Evolutionary conservation across 2,797 vertebrate genomes (phyloP).

Genomic region (Avahi laniger): DNA sequence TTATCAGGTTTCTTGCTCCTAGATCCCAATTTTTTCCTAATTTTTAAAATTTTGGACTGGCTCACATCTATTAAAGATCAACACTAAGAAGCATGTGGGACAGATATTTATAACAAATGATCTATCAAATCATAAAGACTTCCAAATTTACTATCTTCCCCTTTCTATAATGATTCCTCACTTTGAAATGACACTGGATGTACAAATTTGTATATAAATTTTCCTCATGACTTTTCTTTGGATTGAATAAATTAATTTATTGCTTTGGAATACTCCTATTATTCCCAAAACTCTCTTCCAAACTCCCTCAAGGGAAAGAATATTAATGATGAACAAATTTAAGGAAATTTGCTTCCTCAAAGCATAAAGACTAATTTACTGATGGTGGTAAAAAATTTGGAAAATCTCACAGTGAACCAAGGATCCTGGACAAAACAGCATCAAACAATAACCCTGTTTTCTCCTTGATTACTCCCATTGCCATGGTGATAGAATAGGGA

Average conservation of each 20-base stretch:
- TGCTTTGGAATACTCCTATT: background rate
- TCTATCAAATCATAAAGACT: background rate
- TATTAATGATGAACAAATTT: background rate
- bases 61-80: background rate
- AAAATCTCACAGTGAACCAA: background rate
- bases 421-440: rapidly evolving
- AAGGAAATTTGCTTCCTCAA: background rate
- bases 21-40: background rate
- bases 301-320: background rate
- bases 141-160: background rate
- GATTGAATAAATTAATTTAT: background rate
- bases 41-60: background rate
- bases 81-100: background rate
- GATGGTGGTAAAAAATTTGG: background rate
- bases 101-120: background rate
- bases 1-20: background rate
- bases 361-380: background rate
- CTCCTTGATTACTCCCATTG: background rate
- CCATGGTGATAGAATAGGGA: background rate
- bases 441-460: background rate
- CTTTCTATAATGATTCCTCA: background rate
- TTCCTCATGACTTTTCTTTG: background rate
- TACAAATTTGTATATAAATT: background rate
- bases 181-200: background rate
- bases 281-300: background rate